phyloP scores from a whole-genome alignment of 53 echinoderm and acorn worm genomes.

The Antedon mediterranea region DNA sequence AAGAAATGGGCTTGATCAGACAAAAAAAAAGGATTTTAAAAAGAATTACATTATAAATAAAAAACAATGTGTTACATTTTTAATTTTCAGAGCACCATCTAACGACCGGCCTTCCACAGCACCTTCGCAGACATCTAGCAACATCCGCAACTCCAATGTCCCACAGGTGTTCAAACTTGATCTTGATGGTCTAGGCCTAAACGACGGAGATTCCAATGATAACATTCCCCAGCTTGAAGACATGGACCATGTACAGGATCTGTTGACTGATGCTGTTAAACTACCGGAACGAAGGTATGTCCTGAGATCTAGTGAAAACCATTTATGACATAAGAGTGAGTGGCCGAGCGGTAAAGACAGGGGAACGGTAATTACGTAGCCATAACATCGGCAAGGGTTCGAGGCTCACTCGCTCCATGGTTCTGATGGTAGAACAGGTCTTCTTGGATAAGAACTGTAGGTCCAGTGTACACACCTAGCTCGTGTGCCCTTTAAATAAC shows the following conservation, averaged over 20 bases:
- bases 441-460: no score
- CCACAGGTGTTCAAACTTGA: constrained; percentile 78
- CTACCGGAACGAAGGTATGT: constrained; percentile 61
- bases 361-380: no score
- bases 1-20: no score
- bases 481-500: no score
- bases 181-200: constrained; percentile 61
- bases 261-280: constrained; percentile 43
- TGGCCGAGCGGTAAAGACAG: no score
- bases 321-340: no score
- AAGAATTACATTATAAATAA: not conserved
- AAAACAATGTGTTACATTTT: no score
- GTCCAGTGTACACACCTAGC: no score
- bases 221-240: constrained; percentile 44
- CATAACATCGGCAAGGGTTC: no score
- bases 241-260: constrained; percentile 42
- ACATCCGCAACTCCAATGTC: constrained; percentile 11
- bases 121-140: not conserved
- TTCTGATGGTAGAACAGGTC: no score
- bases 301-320: no score
- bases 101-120: constrained; percentile 23
- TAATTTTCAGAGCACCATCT: constrained; percentile 34
- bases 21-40: not conserved
- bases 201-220: constrained; percentile 21
- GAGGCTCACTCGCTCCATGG: no score